phyloP scores from a whole-genome alignment of 1,140 invertebrate species.

The Caenorhabditis latens region DNA sequence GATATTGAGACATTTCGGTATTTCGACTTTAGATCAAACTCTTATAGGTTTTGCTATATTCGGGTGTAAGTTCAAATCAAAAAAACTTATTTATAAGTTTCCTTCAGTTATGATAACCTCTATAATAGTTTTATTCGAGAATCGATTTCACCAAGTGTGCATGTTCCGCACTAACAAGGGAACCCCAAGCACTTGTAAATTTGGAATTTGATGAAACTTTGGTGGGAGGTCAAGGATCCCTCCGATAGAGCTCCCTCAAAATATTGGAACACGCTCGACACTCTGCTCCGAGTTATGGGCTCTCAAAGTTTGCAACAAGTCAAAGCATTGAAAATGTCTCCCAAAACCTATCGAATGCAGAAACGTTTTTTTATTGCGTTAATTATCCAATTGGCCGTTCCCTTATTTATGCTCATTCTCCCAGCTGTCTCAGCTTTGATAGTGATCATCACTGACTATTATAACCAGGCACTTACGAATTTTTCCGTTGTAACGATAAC shows the following conservation, averaged over 20 bases:
- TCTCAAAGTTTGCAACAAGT: not conserved
- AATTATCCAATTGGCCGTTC: not conserved
- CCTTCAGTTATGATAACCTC: not conserved
- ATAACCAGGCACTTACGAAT: not conserved
- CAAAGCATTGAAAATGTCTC: not conserved
- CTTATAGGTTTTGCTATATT: not conserved
- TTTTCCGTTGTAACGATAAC: not conserved
- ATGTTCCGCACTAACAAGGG: not conserved
- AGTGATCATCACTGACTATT: not conserved
- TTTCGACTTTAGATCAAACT: not conserved
- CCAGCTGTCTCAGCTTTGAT: not conserved
- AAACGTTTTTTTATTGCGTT: not conserved
- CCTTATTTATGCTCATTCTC: not conserved
- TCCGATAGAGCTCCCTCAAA: too few relatives aligned
- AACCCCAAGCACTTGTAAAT: too few relatives aligned
- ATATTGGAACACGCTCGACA: too few relatives aligned
- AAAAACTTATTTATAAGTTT: not conserved
- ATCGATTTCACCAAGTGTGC: constrained; percentile 1
- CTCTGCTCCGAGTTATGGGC: not conserved
- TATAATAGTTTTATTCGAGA: not conserved
- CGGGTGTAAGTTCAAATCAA: not conserved
- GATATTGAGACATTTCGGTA: not conserved
- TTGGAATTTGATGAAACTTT: not conserved
- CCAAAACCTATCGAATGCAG: not conserved
- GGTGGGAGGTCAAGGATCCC: not conserved